Base-by-base conservation (phyloP, 2,113 vertebrate genomes). In the Lepisosteus oculatus region DNA sequence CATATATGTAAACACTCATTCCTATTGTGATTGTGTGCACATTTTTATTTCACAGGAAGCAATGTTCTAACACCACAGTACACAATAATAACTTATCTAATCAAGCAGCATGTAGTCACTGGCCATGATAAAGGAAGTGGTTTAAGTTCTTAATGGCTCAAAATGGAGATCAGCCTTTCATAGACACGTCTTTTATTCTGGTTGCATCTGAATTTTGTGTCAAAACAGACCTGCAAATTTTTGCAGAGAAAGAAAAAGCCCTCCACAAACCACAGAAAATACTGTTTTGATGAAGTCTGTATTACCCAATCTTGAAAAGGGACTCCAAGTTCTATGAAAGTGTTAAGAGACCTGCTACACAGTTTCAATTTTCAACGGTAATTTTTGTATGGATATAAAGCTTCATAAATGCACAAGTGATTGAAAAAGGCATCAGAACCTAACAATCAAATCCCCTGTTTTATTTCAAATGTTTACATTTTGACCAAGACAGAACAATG, bases 181-280 rank as follows among this genome's bases (percentile, higher is more conserved):
- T 55, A 62, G 55, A 45, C 9, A 13, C 42, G 17, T 54, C 64
- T 71, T 71, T 43, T 43, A 62, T 68, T 65, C 54, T 6, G 64
- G 44, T 14, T n/a, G 42, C 51, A n/a, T 61, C 0, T 7, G 61
- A 11, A n/a, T 47, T 73, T 67, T 43, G 43, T 17, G 13, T 78
- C 82, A 76, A 84, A 75, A 69, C 78, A 78, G 77, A 73, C 68
- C 68, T 73, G 68, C 77, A 76, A 74, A 78, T 70, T 83, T 80
- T 79, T 77, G 77, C 81, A 74, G 73, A 84, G 67, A 83, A 71
- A 87, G 72, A 84, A 81, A 72, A 45, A 80, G 76, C 72, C 79
- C 80, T 80, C 75, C 74, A 77, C 74, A 73, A 91, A 89, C 87
- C 89, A 89, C 88, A 90, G 85, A 85, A 90, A 89, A 80, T 81